phyloP scores from a whole-genome alignment of 37 sponge, comb jelly and placozoan species.

The Crambe crambe region DNA sequence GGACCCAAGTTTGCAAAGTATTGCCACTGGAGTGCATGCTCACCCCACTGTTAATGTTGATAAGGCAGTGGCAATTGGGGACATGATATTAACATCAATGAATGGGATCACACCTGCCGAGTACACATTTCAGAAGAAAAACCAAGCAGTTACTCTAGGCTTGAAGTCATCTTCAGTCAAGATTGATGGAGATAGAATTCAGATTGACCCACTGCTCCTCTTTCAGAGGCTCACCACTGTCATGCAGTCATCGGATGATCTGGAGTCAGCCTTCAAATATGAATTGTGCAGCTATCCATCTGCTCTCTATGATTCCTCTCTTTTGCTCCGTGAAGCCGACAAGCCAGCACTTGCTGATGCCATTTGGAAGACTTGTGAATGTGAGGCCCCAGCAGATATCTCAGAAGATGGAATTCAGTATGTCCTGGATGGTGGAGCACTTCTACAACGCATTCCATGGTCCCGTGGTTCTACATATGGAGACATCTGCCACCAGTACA shows the following conservation, averaged over 20 bases:
- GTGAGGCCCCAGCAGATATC: not conserved
- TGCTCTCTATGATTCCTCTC: not conserved
- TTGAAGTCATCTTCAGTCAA: constrained; percentile 4
- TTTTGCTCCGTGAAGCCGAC: not conserved
- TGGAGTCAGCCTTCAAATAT: not conserved
- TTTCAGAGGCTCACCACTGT: constrained; percentile 31
- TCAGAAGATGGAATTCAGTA: constrained; percentile 16
- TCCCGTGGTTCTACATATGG: not conserved
- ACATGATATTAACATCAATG: constrained; percentile 26
- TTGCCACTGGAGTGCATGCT: constrained; percentile 38
- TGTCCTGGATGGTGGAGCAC: constrained; percentile 57
- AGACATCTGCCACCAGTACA: constrained; percentile 23
- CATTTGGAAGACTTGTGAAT: constrained; percentile 4
- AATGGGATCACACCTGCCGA: constrained; percentile 23
- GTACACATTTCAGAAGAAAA: constrained; percentile 36
- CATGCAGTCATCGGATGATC: not conserved
- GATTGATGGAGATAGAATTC: not conserved
- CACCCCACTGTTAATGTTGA: constrained; percentile 24
- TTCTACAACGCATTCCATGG: constrained; percentile 43
- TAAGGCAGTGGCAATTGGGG: constrained; percentile 26
- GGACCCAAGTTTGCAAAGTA: constrained; percentile 34
- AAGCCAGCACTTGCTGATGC: not conserved
- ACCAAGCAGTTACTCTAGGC: constrained; percentile 22
- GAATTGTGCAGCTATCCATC: constrained; percentile 38
- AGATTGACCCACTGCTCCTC: constrained; percentile 27